Base-by-base conservation (phyloP, 2,888 invertebrate genomes). In the Isotomurus palustris region DNA sequence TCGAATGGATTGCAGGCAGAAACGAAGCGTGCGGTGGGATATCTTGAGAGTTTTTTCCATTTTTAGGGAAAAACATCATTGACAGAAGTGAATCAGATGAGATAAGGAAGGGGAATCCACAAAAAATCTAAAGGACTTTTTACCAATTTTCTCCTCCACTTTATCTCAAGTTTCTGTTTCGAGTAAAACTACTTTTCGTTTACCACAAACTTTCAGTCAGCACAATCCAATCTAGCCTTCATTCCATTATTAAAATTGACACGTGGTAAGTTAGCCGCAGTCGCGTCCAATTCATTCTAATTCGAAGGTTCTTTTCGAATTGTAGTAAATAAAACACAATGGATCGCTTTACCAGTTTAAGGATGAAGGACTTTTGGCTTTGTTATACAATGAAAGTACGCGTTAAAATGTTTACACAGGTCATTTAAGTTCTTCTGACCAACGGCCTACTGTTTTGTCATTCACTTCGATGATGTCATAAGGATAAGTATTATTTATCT, bases 241-340 rank as follows among this genome's bases (percentile, higher is more conserved):
- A 57, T 48, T 59, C 65, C 61, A 68, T 68, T 68, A 68, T 68
- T 68, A 62, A 66, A 68, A 68, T 66, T 68, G 68, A 68, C 68
- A 68, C 64, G 62, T 66, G 68, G 62, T 62, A 65, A 49, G 40
- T n/a, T 47, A 50, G 54, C n/a, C n/a, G n/a, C n/a, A n/a, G n/a
- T n/a, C n/a, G n/a, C 53, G 27, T 56, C 44, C 35, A n/a, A 56
- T 56, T 43, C 51, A 56, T 56, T 49, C 22, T n/a, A n/a, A n/a
- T n/a, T n/a, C n/a, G n/a, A n/a, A n/a, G n/a, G n/a, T n/a, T n/a
- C n/a, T n/a, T n/a, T n/a, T n/a, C n/a, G n/a, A n/a, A n/a, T n/a
- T n/a, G n/a, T n/a, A n/a, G n/a, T n/a, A n/a, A n/a, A n/a, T n/a
- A n/a, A n/a, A n/a, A n/a, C n/a, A n/a, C n/a, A n/a, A n/a, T n/a